phyloP scores from a whole-genome alignment of 2,113 vertebrate genomes.

The Pogona vitticeps region DNA sequence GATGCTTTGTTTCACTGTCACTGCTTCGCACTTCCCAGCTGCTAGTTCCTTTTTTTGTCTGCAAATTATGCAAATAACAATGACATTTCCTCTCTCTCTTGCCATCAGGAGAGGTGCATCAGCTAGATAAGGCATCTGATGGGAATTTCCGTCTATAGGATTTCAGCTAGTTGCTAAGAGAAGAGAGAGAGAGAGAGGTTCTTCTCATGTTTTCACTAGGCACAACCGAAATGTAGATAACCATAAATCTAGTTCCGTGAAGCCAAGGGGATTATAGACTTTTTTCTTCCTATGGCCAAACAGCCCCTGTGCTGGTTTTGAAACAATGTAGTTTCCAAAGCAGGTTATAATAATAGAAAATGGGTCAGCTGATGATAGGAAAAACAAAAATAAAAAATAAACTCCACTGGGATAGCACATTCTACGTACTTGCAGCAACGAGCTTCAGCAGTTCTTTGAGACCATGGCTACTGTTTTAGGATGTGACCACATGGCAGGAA shows the following conservation, averaged over 20 bases:
- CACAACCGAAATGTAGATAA: background rate
- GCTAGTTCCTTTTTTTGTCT: slow-evolving; percentile 30
- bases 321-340: background rate
- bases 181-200: background rate
- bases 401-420: background rate
- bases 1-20: background rate
- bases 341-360: background rate
- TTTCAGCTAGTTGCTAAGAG: background rate
- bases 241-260: background rate
- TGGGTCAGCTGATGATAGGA: background rate
- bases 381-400: background rate
- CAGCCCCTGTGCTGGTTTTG: background rate
- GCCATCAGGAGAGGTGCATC: background rate
- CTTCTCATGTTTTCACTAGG: background rate
- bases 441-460: background rate
- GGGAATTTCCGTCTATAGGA: slow-evolving; percentile 18
- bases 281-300: background rate
- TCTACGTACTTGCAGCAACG: background rate
- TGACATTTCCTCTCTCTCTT: slow-evolving; percentile 29
- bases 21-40: slow-evolving; percentile 1
- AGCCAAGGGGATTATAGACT: background rate
- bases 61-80: slow-evolving; percentile 29
- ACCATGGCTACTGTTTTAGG: background rate
- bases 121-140: background rate
- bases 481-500: no score